A percentile compares a stretch with the other conserved stretches of the same genome.
These are phyloP conservation scores for Mercenaria mercenaria DNA, from an alignment of 1,140 invertebrate species.

Conservation along the genomic window DNA sequence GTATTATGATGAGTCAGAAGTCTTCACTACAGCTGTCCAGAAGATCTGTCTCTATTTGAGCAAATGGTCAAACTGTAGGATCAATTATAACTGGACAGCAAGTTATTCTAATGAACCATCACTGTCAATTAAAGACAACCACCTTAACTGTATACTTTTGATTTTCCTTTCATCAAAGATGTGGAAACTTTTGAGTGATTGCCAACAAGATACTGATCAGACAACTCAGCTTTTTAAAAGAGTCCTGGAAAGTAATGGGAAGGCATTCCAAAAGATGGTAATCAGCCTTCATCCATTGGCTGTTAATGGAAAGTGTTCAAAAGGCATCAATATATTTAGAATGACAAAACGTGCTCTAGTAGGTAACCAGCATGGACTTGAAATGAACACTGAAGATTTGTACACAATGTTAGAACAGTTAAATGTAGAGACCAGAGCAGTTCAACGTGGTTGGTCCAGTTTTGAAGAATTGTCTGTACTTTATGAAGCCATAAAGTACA, in stretches of 20 bases:
- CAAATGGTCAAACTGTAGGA: not conserved
- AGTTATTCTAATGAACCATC: not conserved
- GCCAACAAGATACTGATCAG: not conserved
- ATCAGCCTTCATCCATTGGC: not conserved
- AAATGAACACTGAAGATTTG: conserved; percentile 6
- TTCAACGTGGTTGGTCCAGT: not conserved
- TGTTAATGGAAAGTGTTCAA: not conserved
- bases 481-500: not conserved
- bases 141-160: not conserved
- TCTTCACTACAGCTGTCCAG: not conserved
- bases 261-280: not conserved
- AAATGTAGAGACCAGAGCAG: not conserved
- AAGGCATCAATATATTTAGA: not conserved
- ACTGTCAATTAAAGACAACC: not conserved
- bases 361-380: not conserved
- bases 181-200: not conserved
- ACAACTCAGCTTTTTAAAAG: not conserved
- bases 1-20: conserved; percentile 8
- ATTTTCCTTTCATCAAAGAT: conserved; percentile 22
- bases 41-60: not conserved
- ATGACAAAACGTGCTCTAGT: not conserved
- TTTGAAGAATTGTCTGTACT: not conserved
- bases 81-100: not conserved
- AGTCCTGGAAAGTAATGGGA: not conserved
- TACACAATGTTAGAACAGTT: not conserved